Evolutionary conservation across 2,888 invertebrate genomes (phyloP).

Genomic region (Chrysina gloriosa): DNA sequence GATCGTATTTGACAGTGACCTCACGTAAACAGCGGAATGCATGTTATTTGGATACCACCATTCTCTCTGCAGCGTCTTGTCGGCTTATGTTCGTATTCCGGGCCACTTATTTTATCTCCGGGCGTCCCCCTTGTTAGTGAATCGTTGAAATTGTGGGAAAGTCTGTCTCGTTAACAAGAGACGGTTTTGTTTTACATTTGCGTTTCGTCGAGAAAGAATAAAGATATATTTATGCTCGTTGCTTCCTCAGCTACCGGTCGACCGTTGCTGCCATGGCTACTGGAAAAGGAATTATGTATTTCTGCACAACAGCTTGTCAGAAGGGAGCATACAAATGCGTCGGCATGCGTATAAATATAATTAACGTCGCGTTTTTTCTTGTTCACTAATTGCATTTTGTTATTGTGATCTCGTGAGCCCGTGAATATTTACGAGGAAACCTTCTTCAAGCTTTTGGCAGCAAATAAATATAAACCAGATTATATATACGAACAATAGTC

Average conservation of each 20-base stretch:
- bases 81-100: conserved; percentile 1
- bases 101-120: conserved; percentile 46
- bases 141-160: conserved; percentile 53
- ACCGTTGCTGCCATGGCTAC: conserved; percentile 29
- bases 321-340: conserved; percentile 13
- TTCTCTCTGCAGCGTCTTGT: conserved; percentile 5
- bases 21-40: conserved; percentile 50
- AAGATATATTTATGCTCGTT: conserved; percentile 37
- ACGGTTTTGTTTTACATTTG: conserved; percentile 45
- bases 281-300: conserved; percentile 37
- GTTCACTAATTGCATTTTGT: conserved; percentile 13
- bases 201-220: conserved; percentile 39
- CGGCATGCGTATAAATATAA: conserved; percentile 31
- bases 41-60: conserved; percentile 37
- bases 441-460: neutral
- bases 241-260: conserved; percentile 11
- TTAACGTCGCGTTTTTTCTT: conserved; percentile 32
- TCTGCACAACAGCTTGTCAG: conserved; percentile 28
- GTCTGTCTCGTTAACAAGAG: conserved; percentile 48
- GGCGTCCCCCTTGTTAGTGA: conserved; percentile 50
- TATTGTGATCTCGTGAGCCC: conserved; percentile 1
- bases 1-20: conserved; percentile 51
- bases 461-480: neutral
- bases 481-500: no score
- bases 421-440: neutral